Conservation (phyloP, 2,888 invertebrate genomes). For the Caenorhabditis afra region DNA sequence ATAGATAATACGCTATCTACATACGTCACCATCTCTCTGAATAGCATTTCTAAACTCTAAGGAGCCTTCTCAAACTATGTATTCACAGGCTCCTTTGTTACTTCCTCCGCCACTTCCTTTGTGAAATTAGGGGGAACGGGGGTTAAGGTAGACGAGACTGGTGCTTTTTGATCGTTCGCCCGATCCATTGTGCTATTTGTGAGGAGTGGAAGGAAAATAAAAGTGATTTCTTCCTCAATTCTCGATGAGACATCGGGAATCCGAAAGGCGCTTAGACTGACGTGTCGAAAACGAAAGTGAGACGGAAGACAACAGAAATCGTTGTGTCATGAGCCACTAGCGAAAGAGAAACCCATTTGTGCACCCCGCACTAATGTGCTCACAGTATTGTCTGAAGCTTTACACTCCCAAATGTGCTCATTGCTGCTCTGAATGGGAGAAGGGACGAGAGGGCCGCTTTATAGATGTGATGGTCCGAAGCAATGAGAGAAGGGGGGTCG, state of each 20-base stretch:
- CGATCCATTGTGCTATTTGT: not conserved
- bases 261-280: slow-evolving; percentile 15
- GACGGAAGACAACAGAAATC: no score
- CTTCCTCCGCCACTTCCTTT: no score
- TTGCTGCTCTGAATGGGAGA: slow-evolving; percentile 1
- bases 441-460: not conserved
- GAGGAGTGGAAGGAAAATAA: not conserved
- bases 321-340: not conserved
- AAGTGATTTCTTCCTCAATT: slow-evolving; percentile 1
- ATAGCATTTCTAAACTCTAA: no score
- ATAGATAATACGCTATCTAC: no score
- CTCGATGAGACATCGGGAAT: slow-evolving; percentile 10
- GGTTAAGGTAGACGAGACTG: no score
- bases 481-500: no score
- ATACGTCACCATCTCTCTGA: no score
- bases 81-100: no score
- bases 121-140: no score
- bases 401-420: slow-evolving; percentile 11
- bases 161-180: no score
- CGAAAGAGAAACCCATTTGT: slow-evolving; percentile 26
- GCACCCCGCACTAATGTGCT: slow-evolving; percentile 9
- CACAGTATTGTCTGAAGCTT: slow-evolving; percentile 15
- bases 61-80: no score
- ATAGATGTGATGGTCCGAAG: no score
- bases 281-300: slow-evolving; percentile 1